Conservation (phyloP, 2,797 vertebrate species). For the Triplophysa yarkandensis region DNA sequence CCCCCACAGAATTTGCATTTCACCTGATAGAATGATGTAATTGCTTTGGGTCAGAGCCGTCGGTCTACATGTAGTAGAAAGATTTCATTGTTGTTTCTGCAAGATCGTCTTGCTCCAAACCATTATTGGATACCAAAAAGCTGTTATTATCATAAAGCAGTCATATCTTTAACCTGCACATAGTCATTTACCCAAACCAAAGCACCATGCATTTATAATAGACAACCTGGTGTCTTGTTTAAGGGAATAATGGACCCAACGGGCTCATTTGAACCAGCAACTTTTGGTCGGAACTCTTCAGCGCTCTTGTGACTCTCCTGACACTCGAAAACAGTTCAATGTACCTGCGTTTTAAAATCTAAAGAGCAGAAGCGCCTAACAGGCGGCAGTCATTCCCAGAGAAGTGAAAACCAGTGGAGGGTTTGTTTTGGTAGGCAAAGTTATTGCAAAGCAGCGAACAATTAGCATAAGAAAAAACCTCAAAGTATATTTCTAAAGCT, state of each 20-base stretch:
- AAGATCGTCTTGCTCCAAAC: neutral
- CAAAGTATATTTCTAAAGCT: neutral
- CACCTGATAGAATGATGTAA: constrained; percentile 6
- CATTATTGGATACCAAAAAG: neutral
- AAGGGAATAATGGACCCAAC: too few species aligned
- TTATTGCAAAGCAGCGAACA: constrained; percentile 31
- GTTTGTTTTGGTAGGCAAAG: constrained; percentile 43
- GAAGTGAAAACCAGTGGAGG: constrained; percentile 23
- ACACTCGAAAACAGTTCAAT: neutral
- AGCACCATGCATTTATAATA: neutral
- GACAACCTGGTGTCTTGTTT: neutral
- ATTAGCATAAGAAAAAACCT: constrained; percentile 14
- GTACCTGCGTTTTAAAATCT: neutral
- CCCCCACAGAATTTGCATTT: constrained; percentile 34
- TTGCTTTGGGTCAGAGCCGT: neutral
- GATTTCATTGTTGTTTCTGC: constrained; percentile 1
- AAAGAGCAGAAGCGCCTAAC: neutral
- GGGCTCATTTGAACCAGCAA: too few species aligned
- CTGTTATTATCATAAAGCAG: neutral
- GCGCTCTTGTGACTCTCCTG: neutral
- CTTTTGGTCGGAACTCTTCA: neutral
- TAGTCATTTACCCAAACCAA: neutral
- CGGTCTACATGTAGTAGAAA: neutral
- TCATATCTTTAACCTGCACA: neutral
- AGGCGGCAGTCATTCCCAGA: neutral